Conservation (phyloP, 2,113 vertebrate genomes). For the Halichoeres trimaculatus region DNA sequence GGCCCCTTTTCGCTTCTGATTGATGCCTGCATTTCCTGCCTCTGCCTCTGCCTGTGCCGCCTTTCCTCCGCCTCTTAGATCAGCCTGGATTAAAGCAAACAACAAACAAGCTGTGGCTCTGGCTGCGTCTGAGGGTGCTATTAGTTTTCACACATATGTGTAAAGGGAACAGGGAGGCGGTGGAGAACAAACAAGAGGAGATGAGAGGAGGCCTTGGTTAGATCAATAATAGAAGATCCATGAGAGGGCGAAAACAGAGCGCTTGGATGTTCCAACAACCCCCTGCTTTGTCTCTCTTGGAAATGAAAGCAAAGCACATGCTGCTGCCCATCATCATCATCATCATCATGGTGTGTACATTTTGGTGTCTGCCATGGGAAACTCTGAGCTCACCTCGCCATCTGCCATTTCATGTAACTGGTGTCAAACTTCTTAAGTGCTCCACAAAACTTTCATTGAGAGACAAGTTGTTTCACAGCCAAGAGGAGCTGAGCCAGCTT, state of each 20-base stretch:
- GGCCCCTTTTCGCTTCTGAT: slow-evolving; percentile 6
- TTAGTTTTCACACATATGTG: slow-evolving; percentile 2
- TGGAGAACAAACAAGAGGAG: background rate
- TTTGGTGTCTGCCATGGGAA: slow-evolving; percentile 43
- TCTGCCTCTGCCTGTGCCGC: background rate
- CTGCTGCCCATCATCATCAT: slow-evolving; percentile 55
- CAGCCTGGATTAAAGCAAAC: slow-evolving; percentile 13
- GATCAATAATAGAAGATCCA: slow-evolving; percentile 4
- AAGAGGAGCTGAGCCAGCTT: background rate
- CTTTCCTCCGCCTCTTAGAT: background rate
- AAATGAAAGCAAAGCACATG: slow-evolving; percentile 40
- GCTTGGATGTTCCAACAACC: background rate
- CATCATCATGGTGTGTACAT: background rate
- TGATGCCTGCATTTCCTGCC: slow-evolving; percentile 17
- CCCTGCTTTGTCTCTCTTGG: background rate
- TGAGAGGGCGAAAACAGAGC: background rate
- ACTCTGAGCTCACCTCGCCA: slow-evolving; percentile 46
- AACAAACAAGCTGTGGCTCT: background rate
- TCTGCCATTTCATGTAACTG: slow-evolving; percentile 53
- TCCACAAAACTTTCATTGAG: slow-evolving; percentile 2
- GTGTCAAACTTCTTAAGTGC: slow-evolving; percentile 34
- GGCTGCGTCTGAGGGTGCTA: background rate
- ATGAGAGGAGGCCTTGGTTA: background rate
- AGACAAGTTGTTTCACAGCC: slow-evolving; percentile 6
- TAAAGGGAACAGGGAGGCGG: background rate